Evolutionary conservation across 2,797 vertebrate species (phyloP), one percentile per base, ranked within the genome.

Genomic region (Muscicapa comitata): DNA sequence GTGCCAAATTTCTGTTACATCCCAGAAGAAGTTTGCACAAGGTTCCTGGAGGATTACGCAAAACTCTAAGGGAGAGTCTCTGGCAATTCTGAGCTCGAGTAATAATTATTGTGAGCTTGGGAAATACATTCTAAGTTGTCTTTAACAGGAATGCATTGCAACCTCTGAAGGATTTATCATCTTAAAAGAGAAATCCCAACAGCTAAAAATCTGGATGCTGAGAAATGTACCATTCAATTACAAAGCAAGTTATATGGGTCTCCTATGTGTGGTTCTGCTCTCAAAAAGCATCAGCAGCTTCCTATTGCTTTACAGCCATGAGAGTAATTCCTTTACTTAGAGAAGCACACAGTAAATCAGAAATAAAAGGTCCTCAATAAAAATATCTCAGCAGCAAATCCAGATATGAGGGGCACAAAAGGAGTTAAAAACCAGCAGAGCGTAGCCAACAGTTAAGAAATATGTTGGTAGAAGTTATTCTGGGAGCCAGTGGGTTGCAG

Each of bases 211-310:
- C 70, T 80, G 66, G 66, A 88, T 86, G 82, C 59, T 70, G 58
- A 86, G 87, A 94, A 90, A 73, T 9, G 42, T 42, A 83, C 76
- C 66, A 40, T 78, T 94, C 76, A 88, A 79, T 96, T 92, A 93
- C 71, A 40, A 51, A 78, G 78, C 40, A 94, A 88, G 90, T 92
- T 62, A 68, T 65, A 79, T 13, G 70, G 75, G 89, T 76, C 93
- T 91, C 91, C 67, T 61, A 85, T 33, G 87, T 68, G 62, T 59
- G 87, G 66, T 86, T 96, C 75, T 73, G 89, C 81, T 94, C 73
- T 88, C 78, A 53, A 29, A 90, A 92, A 95, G 33, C 43, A 28
- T 58, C 68, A 91, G 75, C 66, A 88, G 78, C 79, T 91, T 86
- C 78, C 59, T 72, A n/a, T 57, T 62, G 37, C 79, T 88, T 76